Evolutionary conservation across 2,888 invertebrate genomes (phyloP).

Genomic region (Dicranocentrus wangi): DNA sequence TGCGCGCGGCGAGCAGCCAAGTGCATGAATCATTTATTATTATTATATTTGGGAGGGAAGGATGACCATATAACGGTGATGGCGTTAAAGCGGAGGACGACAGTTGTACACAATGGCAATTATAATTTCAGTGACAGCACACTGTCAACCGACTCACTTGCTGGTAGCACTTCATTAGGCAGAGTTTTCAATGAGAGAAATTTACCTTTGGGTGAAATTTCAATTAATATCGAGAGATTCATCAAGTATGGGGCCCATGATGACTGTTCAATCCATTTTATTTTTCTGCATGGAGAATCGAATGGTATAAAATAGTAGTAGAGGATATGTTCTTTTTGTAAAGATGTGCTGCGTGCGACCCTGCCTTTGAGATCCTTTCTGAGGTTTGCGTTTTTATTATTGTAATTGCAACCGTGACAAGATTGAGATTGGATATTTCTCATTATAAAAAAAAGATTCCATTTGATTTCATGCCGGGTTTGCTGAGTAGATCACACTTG

Average conservation of each 20-base stretch:
- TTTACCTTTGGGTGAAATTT: background rate
- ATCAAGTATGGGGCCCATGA: too few relatives aligned
- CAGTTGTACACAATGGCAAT: conserved; percentile 9
- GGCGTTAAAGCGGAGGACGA: background rate
- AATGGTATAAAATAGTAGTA: background rate
- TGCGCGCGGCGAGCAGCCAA: background rate
- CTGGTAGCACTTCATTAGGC: conserved; percentile 20
- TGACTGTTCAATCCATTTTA: too few relatives aligned
- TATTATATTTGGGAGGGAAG: background rate
- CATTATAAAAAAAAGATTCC: too few relatives aligned
- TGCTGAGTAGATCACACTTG: too few relatives aligned
- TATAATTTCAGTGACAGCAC: conserved; percentile 4
- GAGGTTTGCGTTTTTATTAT: too few relatives aligned
- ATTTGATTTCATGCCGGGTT: too few relatives aligned
- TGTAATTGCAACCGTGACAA: too few relatives aligned
- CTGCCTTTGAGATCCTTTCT: too few relatives aligned
- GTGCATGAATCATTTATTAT: background rate
- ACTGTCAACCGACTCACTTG: conserved; percentile 8
- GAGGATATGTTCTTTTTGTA: too few relatives aligned
- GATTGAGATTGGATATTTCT: too few relatives aligned
- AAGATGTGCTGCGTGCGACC: too few relatives aligned
- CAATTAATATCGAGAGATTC: background rate
- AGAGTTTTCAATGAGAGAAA: background rate
- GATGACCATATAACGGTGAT: background rate
- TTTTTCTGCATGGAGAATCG: too few relatives aligned